Evolutionary conservation across 2,888 invertebrate species (phyloP).

Genomic region (Athripsodes cinereus): DNA sequence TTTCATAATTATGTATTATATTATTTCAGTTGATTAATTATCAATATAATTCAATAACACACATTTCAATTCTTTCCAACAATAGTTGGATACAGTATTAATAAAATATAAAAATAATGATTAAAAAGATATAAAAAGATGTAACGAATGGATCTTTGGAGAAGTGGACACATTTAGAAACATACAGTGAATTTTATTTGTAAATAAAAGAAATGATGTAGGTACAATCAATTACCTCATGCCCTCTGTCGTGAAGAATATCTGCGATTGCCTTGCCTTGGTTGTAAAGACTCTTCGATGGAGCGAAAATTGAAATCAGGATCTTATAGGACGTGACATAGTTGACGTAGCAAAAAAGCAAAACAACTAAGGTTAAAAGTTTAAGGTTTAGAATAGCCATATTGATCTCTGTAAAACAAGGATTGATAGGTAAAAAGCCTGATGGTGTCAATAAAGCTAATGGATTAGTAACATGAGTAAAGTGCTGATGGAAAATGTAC

Average conservation of each 20-base stretch:
- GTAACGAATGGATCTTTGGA: neutral
- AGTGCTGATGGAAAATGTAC: no score
- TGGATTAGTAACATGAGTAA: no score
- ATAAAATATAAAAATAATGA: neutral
- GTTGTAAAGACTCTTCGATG: conserved; percentile 23
- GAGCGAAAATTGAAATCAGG: conserved; percentile 18
- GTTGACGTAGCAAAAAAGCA: neutral
- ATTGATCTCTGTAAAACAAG: no score
- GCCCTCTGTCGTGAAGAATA: conserved; percentile 21
- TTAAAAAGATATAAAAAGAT: neutral
- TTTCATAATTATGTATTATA: no score
- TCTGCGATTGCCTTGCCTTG: conserved; percentile 18
- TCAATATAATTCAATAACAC: no score
- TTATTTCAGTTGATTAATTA: no score
- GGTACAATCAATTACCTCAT: conserved; percentile 17
- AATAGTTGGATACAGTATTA: no score
- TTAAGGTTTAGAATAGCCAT: no score
- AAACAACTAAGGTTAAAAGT: no score
- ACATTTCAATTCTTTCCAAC: no score
- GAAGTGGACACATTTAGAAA: neutral
- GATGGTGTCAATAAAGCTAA: no score
- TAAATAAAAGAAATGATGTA: neutral
- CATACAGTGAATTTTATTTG: neutral
- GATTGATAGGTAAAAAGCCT: no score
- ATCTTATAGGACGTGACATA: conserved; percentile 19